Base-by-base conservation (phyloP, 2,113 vertebrate genomes). In the Caretta caretta region DNA sequence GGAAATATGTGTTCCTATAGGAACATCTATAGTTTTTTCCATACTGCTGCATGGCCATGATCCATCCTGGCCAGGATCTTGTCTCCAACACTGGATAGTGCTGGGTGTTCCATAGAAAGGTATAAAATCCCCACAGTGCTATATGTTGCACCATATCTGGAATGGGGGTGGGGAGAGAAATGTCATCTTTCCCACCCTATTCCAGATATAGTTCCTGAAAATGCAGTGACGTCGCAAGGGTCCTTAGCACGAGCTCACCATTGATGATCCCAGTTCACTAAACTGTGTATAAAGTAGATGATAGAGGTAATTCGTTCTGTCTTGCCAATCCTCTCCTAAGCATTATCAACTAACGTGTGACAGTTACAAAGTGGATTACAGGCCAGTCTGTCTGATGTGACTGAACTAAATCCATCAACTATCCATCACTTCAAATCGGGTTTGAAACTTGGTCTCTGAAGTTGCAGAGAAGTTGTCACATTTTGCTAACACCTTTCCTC, bases 301-400 rank as follows among this genome's bases (percentile, higher is more conserved):
- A 93, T 25, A 75, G 87, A 86, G 84, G 59, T 84, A 91, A 89
- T 96, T 93, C 80, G 20, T 80, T 97, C 91, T 84, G 79, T 50
- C 86, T 96, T 80, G 25, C 65, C 89, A 92, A 20, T 57, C 79
- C 59, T 94, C 92, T 83, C 79, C 59, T 69, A 62, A 92, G 46
- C 22, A n/a, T 69, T 93, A 86, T 62, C 87, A 80, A 19, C 88
- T 80, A 94, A 93, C 4, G 78, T 84, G 86, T 96, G 95, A 93
- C 95, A 95, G 65, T 49, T 89, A 91, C 90, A 95, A 96, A 97
- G 94, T 96, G 49, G 88, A 96, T 90, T 97, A 92, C 27, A 90
- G 50, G 49, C 78, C 8, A 0, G 49, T 57, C 69, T 93, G 72
- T 80, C 80, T 93, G 84, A 89, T 91, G 31, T 22, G 85, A 91